These are phyloP conservation scores for Poeciliopsis paucimaculata DNA, from an alignment of 2,797 vertebrate species.

Conservation along the genomic window DNA sequence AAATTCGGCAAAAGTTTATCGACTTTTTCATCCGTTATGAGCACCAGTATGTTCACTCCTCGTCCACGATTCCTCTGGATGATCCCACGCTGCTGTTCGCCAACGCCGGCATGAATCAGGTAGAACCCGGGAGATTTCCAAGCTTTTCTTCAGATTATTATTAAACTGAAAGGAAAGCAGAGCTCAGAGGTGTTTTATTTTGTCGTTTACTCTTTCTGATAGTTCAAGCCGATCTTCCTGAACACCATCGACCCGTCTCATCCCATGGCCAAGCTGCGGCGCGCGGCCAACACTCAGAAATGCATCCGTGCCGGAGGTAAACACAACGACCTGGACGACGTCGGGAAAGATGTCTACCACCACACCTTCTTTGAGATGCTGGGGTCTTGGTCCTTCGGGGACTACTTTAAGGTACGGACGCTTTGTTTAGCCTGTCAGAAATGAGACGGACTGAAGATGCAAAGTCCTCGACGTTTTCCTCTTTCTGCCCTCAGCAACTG, in stretches of 20 bases:
- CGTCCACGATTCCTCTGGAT: constrained; percentile 90
- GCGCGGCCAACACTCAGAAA: constrained; percentile 97
- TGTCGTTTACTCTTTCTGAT: background rate
- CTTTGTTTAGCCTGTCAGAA: background rate
- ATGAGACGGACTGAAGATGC: background rate
- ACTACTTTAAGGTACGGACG: constrained; percentile 94
- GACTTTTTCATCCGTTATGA: constrained; percentile 89
- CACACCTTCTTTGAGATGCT: constrained; percentile 99
- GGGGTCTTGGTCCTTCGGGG: constrained; percentile 98
- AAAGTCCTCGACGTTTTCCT: background rate
- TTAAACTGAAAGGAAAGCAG: background rate
- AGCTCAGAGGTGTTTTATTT: background rate
- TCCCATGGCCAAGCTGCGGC: constrained; percentile 90
- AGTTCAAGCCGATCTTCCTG: constrained; percentile 99
- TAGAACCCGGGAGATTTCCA: constrained; percentile 45
- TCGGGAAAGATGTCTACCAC: constrained; percentile 98
- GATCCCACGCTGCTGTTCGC: constrained; percentile 97
- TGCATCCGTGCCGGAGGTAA: constrained; percentile 98
- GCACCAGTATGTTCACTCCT: constrained; percentile 95
- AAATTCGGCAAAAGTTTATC: constrained; percentile 95
- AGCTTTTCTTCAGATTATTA: background rate
- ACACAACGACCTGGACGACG: constrained; percentile 97
- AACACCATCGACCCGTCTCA: constrained; percentile 98
- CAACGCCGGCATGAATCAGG: constrained; percentile 99
- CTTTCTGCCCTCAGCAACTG: constrained; percentile 82